Base-by-base conservation (phyloP, 2,888 invertebrate species). In the Drosophila kuntzei region DNA sequence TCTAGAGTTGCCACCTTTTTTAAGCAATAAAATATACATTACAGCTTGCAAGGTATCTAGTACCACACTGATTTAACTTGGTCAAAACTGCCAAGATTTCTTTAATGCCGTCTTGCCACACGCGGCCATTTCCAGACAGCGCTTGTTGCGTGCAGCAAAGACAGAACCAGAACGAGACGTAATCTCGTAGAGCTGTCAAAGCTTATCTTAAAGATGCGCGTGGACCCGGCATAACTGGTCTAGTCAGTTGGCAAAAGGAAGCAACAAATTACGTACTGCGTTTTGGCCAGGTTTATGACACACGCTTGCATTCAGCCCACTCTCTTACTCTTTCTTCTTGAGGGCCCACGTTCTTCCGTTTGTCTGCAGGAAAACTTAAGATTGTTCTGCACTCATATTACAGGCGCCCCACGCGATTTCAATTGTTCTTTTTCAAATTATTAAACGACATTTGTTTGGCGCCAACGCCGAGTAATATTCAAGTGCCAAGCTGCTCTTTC, bases 201-300 rank as follows among this genome's bases (percentile, higher is more conserved):
- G 64, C 64, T 74, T 79, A 79, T 79, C 81, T 79, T 74, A 79
- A 78, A 80, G 81, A 79, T 70, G 81, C 50, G 43, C 41, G 58
- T 54, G 53, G 54, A 53, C 29, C 50, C 39, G 43, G 37, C 47
- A 20, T 53, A 55, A 49, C 62, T 39, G 63, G 53, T 67, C 63
- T 58, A 61, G 46, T 47, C 51, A 36, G 47, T 37, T 27, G 27
- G 22, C 14, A 36, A 53, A 22, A 65, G 65, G 72, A 67, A 80
- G 80, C 72, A 27, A 47, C 80, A 71, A 70, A 78, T 79, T 60
- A 65, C 64, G 44, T 12, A 12, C 27, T 47, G 53, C 59, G 62
- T 69, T 77, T 80, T 80, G 73, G 66, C 78, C 68, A 78, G 62
- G 59, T 74, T 79, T 80, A 80, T 78, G 78, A 78, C 80, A 80